Evolutionary conservation across 2,797 vertebrate genomes (phyloP).

Genomic region (Erethizon dorsatum): DNA sequence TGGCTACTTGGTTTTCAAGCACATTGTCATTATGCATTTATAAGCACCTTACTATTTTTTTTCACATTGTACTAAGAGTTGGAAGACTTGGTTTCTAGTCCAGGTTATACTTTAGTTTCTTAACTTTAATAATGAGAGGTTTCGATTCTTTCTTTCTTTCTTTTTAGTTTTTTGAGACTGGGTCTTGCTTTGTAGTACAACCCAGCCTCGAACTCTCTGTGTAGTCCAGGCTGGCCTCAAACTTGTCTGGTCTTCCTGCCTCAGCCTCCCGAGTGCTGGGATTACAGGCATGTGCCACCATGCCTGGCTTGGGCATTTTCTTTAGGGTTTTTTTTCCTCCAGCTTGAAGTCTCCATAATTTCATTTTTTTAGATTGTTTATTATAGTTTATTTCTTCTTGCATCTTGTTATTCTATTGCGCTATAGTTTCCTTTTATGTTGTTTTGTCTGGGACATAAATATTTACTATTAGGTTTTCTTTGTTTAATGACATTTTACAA

Average conservation of each 20-base stretch:
- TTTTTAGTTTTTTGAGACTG: background rate
- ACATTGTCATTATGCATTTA: background rate
- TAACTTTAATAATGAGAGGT: background rate
- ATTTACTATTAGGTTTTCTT: slow-evolving; percentile 1
- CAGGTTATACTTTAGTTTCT: background rate
- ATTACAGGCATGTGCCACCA: background rate
- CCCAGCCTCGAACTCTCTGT: background rate
- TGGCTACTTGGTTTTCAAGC: slow-evolving; percentile 50
- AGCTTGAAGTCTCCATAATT: background rate
- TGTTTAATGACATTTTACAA: slow-evolving; percentile 13
- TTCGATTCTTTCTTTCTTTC: background rate
- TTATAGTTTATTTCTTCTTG: slow-evolving; percentile 33
- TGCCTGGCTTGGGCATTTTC: background rate
- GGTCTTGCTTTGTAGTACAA: background rate
- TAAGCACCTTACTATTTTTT: slow-evolving; percentile 11
- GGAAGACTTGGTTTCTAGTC: background rate
- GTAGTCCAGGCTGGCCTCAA: background rate
- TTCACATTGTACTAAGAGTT: background rate
- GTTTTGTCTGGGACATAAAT: slow-evolving; percentile 1
- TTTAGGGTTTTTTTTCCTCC: background rate
- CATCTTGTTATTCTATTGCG: background rate
- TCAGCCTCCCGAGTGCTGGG: background rate
- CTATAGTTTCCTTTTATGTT: background rate
- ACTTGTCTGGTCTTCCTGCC: background rate
- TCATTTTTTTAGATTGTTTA: background rate